These are phyloP conservation scores for Pseudolaguvia tuberculata DNA, from an alignment of 2,113 vertebrate species.

Conservation along the genomic window DNA sequence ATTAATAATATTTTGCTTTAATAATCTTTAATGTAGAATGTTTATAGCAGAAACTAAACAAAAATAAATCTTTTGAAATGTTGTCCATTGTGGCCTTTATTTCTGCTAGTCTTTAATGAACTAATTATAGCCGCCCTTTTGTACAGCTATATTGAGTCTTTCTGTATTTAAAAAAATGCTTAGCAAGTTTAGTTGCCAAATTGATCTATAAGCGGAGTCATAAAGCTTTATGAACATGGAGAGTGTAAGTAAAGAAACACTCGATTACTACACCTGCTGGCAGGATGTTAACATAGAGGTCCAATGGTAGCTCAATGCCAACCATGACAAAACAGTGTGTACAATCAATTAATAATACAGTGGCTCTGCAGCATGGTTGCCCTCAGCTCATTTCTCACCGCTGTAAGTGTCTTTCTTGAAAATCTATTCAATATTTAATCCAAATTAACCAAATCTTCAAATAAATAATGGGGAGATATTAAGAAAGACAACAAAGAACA, in stretches of 20 bases:
- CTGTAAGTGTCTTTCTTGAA: conserved; percentile 63
- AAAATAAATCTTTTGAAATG: not conserved
- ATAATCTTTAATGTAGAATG: not conserved
- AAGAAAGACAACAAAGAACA: conserved; percentile 26
- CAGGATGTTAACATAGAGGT: conserved; percentile 29
- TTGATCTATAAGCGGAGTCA: not conserved
- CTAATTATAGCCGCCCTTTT: not conserved
- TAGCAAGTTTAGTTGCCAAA: conserved; percentile 17
- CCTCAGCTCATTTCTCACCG: conserved; percentile 53
- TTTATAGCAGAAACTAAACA: not conserved
- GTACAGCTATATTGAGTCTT: conserved; percentile 6
- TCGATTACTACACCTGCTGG: conserved; percentile 30
- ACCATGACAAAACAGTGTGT: conserved; percentile 27
- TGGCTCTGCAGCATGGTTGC: conserved; percentile 43
- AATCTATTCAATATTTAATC: conserved; percentile 68
- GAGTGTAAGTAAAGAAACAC: conserved; percentile 18
- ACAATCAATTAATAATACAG: conserved; percentile 58
- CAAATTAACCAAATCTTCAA: conserved; percentile 50
- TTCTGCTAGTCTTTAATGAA: not conserved
- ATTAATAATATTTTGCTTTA: not conserved
- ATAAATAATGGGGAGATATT: conserved; percentile 1
- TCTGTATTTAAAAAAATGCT: conserved; percentile 6
- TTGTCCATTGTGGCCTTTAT: not conserved
- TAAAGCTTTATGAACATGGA: conserved; percentile 24
- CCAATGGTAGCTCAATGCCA: conserved; percentile 26